phyloP scores from a whole-genome alignment of 2,113 vertebrate species.

The Neodon shergylaensis region DNA sequence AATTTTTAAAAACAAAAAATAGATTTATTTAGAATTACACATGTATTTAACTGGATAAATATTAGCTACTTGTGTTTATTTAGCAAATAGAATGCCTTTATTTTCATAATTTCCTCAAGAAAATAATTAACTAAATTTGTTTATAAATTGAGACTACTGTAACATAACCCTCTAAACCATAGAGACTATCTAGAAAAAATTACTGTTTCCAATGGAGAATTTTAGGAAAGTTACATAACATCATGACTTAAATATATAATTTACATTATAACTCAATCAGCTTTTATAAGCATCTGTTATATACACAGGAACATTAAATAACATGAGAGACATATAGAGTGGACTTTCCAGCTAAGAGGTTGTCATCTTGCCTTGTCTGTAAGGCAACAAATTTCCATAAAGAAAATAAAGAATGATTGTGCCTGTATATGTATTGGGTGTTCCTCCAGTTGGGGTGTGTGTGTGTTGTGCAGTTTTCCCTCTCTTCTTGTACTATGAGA shows the following conservation, averaged over 20 bases:
- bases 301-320: not conserved
- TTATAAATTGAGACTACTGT: not conserved
- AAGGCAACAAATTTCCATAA: not conserved
- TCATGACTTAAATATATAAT: not conserved
- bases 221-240: not conserved
- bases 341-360: not conserved
- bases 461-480: not conserved
- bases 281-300: not conserved
- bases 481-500: not conserved
- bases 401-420: not conserved
- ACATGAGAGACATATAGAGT: not conserved
- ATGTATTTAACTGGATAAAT: not conserved
- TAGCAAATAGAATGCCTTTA: not conserved
- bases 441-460: not conserved
- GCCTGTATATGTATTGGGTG: not conserved
- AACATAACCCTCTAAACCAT: not conserved
- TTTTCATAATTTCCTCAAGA: not conserved
- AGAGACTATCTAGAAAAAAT: not conserved
- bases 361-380: not conserved
- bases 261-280: not conserved
- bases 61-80: not conserved
- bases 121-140: constrained; percentile 30
- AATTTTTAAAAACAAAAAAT: not conserved
- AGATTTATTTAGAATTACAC: not conserved
- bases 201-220: not conserved